Conservation (phyloP, 2,888 invertebrate genomes). For the Melinopterus prodromus region DNA sequence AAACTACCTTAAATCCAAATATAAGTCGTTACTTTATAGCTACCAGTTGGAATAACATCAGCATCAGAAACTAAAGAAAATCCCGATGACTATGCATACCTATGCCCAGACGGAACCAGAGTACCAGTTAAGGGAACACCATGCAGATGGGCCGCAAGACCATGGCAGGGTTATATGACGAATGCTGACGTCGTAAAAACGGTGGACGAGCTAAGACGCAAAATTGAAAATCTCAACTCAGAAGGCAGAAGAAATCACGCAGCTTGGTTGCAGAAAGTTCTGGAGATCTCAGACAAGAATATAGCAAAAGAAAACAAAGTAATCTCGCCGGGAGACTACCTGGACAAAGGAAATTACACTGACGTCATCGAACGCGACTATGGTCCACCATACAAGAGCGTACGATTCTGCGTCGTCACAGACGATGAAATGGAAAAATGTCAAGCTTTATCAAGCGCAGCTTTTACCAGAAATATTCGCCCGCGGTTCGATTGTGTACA, state of each 20-base stretch:
- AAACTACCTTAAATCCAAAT: too few species aligned
- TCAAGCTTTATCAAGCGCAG: slow-evolving; percentile 71
- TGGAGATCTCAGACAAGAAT: slow-evolving; percentile 69
- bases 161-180: slow-evolving; percentile 83
- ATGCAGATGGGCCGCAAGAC: slow-evolving; percentile 85
- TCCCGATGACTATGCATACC: slow-evolving; percentile 74
- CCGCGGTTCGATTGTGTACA: slow-evolving; percentile 82
- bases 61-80: slow-evolving; percentile 68
- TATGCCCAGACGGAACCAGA: slow-evolving; percentile 81
- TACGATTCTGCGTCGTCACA: slow-evolving; percentile 73
- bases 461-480: slow-evolving; percentile 80
- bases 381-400: slow-evolving; percentile 72
- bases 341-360: slow-evolving; percentile 63
- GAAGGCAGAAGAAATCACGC: slow-evolving; percentile 59
- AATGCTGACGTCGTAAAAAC: slow-evolving; percentile 69
- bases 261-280: slow-evolving; percentile 62
- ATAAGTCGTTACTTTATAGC: slow-evolving; percentile 54
- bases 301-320: slow-evolving; percentile 57
- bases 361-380: slow-evolving; percentile 76
- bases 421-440: slow-evolving; percentile 79
- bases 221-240: slow-evolving; percentile 65
- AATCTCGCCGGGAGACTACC: slow-evolving; percentile 53
- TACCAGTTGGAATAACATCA: slow-evolving; percentile 69
- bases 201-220: slow-evolving; percentile 64
- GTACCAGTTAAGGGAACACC: slow-evolving; percentile 70